Evolutionary conservation across 2,888 invertebrate species (phyloP).

Genomic region (Amphipoea lucens): DNA sequence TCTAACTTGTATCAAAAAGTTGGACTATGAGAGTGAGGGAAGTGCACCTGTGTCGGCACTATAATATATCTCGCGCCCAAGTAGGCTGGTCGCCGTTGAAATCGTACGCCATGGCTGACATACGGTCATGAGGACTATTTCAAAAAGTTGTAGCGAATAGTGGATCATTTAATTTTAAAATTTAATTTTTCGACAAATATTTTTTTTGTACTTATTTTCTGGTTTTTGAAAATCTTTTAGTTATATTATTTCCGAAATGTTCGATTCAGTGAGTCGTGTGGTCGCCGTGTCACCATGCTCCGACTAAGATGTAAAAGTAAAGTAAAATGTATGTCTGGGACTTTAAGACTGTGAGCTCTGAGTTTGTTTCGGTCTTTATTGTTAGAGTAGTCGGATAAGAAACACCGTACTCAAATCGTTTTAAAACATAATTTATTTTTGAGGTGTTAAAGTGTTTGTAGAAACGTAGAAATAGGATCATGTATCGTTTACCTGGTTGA

Average conservation of each 20-base stretch:
- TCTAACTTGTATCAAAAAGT: not conserved
- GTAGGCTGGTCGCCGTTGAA: too few species aligned
- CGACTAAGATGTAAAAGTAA: not conserved
- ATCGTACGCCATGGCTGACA: not conserved
- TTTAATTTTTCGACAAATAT: not conserved
- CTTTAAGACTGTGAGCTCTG: not conserved
- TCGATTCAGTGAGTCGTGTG: not conserved
- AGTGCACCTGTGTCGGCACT: too few species aligned
- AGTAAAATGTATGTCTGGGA: not conserved
- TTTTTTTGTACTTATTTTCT: not conserved
- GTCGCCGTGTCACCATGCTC: not conserved
- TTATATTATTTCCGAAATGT: not conserved
- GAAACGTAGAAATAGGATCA: not conserved
- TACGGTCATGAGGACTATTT: too few species aligned
- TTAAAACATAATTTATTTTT: not conserved
- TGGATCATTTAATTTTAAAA: not conserved
- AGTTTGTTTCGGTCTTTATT: not conserved
- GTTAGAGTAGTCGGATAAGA: not conserved
- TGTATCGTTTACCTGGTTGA: constrained; percentile 71
- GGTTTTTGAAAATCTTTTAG: not conserved
- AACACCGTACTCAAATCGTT: not conserved
- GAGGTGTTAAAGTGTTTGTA: too few species aligned
- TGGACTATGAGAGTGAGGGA: too few species aligned
- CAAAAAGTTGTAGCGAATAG: not conserved
- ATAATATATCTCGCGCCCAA: too few species aligned